Percentiles rank a stretch among this genome's conserved stretches.
These are phyloP conservation scores for Molossus molossus DNA, from an alignment of 2,797 vertebrate genomes.

Conservation along the genomic window DNA sequence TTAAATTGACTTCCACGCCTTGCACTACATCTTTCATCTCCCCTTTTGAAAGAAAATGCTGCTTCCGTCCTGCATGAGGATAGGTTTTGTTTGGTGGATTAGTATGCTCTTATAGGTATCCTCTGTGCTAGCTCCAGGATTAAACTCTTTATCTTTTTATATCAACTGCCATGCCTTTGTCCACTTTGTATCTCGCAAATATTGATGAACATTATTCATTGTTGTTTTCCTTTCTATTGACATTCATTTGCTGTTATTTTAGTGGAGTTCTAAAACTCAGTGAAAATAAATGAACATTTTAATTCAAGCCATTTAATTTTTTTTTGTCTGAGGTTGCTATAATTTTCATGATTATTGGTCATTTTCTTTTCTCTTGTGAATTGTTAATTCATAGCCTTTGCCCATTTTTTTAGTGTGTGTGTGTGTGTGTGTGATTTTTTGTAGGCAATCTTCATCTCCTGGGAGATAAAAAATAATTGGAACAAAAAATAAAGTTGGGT, in stretches of 20 bases:
- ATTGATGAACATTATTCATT: neutral
- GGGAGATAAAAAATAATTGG: neutral
- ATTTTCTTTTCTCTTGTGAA: slow-evolving; percentile 43
- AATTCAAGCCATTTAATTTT: slow-evolving; percentile 40
- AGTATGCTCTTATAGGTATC: neutral
- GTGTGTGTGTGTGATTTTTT: neutral
- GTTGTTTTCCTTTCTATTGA: neutral
- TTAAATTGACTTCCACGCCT: neutral
- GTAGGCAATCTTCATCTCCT: neutral
- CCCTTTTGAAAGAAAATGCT: neutral
- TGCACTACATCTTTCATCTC: neutral
- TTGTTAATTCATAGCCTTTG: neutral
- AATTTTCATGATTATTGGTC: slow-evolving; percentile 2
- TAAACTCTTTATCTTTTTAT: neutral
- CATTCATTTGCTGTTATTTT: neutral
- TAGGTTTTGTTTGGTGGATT: neutral
- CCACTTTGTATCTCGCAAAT: slow-evolving; percentile 14
- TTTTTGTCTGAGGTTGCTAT: slow-evolving; percentile 11
- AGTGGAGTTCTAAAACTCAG: neutral
- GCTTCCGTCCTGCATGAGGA: neutral
- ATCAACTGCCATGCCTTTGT: neutral
- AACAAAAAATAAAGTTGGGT: neutral
- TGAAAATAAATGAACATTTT: slow-evolving; percentile 37
- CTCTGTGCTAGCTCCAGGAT: neutral
- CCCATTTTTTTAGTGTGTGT: neutral